These are phyloP conservation scores for Jacana jacana DNA, from an alignment of 2,113 vertebrate genomes.

Conservation along the genomic window DNA sequence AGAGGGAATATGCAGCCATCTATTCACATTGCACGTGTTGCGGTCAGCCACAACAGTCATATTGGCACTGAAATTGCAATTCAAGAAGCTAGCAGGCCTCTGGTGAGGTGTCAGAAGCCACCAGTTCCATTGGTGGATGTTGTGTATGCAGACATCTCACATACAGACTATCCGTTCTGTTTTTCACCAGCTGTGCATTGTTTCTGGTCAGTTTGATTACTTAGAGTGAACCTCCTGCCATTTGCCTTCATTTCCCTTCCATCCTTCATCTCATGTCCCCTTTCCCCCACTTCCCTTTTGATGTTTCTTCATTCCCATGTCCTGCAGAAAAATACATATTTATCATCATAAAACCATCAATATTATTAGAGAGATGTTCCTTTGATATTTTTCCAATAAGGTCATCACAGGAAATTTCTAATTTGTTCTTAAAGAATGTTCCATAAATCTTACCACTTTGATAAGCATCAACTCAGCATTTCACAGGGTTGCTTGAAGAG, in stretches of 20 bases:
- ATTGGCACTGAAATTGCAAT: not conserved
- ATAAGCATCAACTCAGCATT: not conserved
- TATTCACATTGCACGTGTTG: not conserved
- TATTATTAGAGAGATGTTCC: not conserved
- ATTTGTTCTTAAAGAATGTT: not conserved
- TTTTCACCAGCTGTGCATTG: not conserved
- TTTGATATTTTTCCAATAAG: slow-evolving; percentile 23
- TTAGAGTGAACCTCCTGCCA: not conserved
- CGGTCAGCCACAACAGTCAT: not conserved
- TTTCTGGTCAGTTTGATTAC: not conserved
- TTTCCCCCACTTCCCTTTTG: not conserved
- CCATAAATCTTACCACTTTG: not conserved
- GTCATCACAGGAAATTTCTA: not conserved
- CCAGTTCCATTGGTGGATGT: not conserved
- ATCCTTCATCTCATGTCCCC: not conserved
- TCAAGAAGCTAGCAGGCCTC: not conserved
- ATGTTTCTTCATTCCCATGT: not conserved
- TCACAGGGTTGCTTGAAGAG: not conserved
- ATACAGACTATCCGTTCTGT: not conserved
- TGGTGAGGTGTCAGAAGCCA: not conserved
- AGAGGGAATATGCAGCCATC: not conserved
- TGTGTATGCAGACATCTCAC: not conserved
- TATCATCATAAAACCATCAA: not conserved
- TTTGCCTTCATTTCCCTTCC: not conserved
- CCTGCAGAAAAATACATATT: not conserved